Percentiles rank a stretch among this genome's conserved stretches.
These are phyloP conservation scores for Eupsittula cactorum DNA, from an alignment of 2,113 vertebrate genomes.

Conservation along the genomic window DNA sequence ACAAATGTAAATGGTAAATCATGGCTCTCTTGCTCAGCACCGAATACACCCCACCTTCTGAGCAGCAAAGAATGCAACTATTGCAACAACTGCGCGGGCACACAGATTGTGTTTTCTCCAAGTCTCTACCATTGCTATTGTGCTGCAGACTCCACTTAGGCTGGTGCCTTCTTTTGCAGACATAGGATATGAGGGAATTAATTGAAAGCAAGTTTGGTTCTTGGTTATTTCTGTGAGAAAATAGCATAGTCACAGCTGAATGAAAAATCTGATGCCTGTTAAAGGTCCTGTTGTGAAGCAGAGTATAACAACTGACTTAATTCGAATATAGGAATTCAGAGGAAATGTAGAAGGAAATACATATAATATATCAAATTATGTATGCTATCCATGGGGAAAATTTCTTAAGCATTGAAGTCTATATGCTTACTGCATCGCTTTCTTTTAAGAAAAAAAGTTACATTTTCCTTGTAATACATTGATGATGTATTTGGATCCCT, in stretches of 20 bases:
- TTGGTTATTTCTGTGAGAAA: constrained; percentile 3
- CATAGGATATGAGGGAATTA: not conserved
- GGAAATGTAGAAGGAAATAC: constrained; percentile 22
- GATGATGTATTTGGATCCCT: not conserved
- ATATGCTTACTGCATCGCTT: not conserved
- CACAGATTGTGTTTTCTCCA: not conserved
- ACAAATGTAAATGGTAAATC: not conserved
- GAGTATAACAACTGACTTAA: not conserved
- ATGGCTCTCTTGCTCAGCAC: not conserved
- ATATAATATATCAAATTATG: not conserved
- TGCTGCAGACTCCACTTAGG: rapidly evolving
- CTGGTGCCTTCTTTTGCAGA: not conserved
- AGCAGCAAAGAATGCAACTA: not conserved
- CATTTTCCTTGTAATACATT: not conserved
- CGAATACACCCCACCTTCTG: not conserved
- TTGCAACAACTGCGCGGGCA: not conserved
- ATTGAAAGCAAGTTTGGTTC: not conserved
- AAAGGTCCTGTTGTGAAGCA: constrained; percentile 13
- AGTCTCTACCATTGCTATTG: rapidly evolving
- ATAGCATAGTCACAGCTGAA: not conserved
- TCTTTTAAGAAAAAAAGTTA: not conserved
- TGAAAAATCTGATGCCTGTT: not conserved
- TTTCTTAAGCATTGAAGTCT: not conserved
- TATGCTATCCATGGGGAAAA: not conserved
- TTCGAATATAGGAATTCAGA: not conserved